Evolutionary conservation across 2,888 invertebrate species (phyloP).

Genomic region (Glomeris marginata): DNA sequence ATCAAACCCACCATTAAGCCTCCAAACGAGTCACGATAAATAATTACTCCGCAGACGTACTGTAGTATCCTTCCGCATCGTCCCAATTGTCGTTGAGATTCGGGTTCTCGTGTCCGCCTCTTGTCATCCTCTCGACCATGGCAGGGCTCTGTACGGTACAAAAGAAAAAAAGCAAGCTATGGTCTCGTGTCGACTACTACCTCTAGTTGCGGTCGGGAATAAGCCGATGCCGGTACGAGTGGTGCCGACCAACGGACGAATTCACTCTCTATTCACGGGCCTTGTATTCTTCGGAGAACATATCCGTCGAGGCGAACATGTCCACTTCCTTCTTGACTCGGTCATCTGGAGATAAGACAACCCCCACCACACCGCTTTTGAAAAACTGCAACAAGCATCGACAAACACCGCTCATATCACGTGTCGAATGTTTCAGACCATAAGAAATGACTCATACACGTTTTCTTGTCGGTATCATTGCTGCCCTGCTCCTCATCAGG

Average conservation of each 20-base stretch:
- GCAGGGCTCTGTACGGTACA: slow-evolving; percentile 45
- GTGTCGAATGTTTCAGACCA: too few species aligned
- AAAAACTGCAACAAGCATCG: too few species aligned
- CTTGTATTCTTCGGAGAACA: slow-evolving; percentile 56
- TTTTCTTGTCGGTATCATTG: neutral
- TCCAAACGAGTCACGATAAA: neutral
- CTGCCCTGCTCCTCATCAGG: too few species aligned
- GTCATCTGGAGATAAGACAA: too few species aligned
- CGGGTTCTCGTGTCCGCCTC: slow-evolving; percentile 53
- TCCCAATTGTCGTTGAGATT: slow-evolving; percentile 98
- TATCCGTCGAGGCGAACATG: slow-evolving; percentile 68
- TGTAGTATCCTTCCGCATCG: slow-evolving; percentile 97
- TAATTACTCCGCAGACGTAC: slow-evolving; percentile 30
- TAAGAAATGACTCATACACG: too few species aligned
- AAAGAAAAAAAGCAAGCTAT: slow-evolving; percentile 4
- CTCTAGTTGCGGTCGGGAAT: too few species aligned
- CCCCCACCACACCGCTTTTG: too few species aligned
- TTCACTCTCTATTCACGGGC: slow-evolving; percentile 34
- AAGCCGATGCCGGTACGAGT: too few species aligned
- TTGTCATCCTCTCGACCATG: slow-evolving; percentile 34
- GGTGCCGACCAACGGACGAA: too few species aligned
- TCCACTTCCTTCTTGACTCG: slow-evolving; percentile 20
- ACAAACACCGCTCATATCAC: too few species aligned
- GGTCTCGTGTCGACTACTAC: neutral
- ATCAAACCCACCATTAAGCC: neutral